Evolutionary conservation across 2,113 vertebrate genomes (phyloP), one percentile per base, ranked within the genome.

Genomic region (Paradoxurus hermaphroditus): DNA sequence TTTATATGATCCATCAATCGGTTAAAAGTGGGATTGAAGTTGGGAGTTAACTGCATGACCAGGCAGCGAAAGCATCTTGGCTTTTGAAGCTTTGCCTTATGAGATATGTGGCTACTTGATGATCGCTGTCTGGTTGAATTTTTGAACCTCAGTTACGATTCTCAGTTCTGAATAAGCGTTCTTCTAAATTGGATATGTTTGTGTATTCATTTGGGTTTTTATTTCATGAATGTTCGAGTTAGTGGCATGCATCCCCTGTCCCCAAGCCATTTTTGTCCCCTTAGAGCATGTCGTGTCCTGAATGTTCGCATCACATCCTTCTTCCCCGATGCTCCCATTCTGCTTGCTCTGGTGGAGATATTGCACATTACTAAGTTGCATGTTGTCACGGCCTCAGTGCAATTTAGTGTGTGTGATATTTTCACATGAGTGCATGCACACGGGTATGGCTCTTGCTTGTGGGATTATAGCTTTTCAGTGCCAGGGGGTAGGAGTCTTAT

Each of bases 331-430:
- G 98, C 98, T 98, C 98, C 96, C 99, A 98, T 98, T 98, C 98
- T 98, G 99, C 99, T 99, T 99, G 99, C 99, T 99, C 99, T 99
- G 98, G 99, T 99, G 99, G 99, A 98, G 98, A 98, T 99, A 99
- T 99, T 99, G 99, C 99, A 99, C 99, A 99, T 99, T 98, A 99
- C 99, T 99, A 99, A 99, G 99, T 99, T 99, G 99, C 99, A 99
- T 99, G 99, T 99, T 99, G 98, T 99, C 98, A 99, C 98, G 98
- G 98, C 98, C 98, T 99, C 98, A 91, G 98, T 99, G 99, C 99
- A 99, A 99, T 99, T 99, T 99, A 99, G 99, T 99, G 98, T 99
- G 99, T 99, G 99, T 98, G 99, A 99, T 99, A 99, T 99, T 99
- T 99, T 99, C 99, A 99, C 98, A 98, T 98, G 99, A 99, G 99